Percentiles rank a stretch among this genome's conserved stretches.
phyloP scores from a whole-genome alignment of 1,140 invertebrate genomes.

The Oreohelix idahoensis region DNA sequence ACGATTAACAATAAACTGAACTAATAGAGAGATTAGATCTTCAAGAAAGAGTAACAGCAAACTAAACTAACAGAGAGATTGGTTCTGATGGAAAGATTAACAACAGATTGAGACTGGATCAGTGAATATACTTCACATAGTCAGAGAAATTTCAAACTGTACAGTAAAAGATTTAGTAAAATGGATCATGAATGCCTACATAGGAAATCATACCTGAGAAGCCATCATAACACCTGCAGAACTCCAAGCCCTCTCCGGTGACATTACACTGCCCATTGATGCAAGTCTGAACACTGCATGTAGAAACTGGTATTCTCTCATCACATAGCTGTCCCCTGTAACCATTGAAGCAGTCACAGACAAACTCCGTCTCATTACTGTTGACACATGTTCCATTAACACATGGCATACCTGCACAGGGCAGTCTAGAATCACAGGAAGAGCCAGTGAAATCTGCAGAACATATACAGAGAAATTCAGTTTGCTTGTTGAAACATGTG shows the following conservation, averaged over 20 bases:
- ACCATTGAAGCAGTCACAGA: constrained; percentile 53
- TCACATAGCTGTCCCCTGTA: constrained; percentile 60
- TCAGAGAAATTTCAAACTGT: no score
- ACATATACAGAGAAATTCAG: constrained; percentile 50
- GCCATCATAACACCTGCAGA: constrained; percentile 77
- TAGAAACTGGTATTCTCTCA: constrained; percentile 56
- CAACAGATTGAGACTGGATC: no score
- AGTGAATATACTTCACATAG: no score
- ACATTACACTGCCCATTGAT: constrained; percentile 52
- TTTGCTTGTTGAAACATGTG: constrained; percentile 84
- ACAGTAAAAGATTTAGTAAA: no score
- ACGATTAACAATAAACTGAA: no score
- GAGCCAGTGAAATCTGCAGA: constrained; percentile 43
- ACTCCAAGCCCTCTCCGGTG: constrained; percentile 17
- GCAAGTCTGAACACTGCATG: constrained; percentile 82
- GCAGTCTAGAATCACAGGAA: constrained; percentile 64
- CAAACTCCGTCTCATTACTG: constrained; percentile 75
- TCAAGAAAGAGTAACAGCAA: no score
- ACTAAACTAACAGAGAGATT: no score
- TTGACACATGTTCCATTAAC: constrained; percentile 90
- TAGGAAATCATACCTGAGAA: constrained; percentile 50
- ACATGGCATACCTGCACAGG: constrained; percentile 77
- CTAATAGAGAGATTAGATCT: no score
- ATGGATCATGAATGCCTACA: not conserved
- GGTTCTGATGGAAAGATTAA: no score